A percentile compares a stretch with the other conserved stretches of the same genome.
These are phyloP conservation scores for Fringilla coelebs DNA, from an alignment of 2,797 vertebrate genomes.

Conservation along the genomic window DNA sequence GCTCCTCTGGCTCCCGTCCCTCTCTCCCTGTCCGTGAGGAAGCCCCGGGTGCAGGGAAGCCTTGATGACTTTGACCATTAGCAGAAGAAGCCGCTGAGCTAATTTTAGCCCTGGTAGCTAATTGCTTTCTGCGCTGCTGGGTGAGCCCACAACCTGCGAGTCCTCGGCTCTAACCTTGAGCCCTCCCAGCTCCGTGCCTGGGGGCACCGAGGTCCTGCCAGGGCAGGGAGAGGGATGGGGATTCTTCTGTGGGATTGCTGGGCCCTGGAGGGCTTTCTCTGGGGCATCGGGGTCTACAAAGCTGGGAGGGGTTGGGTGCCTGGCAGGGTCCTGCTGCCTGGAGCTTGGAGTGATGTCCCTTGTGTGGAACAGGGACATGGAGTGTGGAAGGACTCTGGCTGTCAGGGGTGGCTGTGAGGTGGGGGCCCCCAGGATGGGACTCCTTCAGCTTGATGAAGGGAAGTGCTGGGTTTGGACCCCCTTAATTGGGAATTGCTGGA, in stretches of 20 bases:
- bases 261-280: neutral
- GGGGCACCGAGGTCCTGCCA: accelerated
- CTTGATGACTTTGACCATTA: conserved; percentile 59
- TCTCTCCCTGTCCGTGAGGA: neutral
- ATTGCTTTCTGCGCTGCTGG: conserved; percentile 50
- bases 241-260: accelerated
- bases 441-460: neutral
- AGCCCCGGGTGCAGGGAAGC: neutral
- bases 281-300: accelerated
- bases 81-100: conserved; percentile 54
- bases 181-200: neutral
- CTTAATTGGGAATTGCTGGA: neutral
- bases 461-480: neutral
- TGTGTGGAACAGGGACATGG: accelerated
- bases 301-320: neutral
- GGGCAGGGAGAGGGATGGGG: accelerated
- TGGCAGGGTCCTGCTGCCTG: neutral
- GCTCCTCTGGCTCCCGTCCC: neutral
- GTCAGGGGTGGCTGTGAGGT: neutral
- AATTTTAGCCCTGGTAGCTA: conserved; percentile 58
- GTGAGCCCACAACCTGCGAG: neutral
- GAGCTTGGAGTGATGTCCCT: accelerated
- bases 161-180: conserved; percentile 48
- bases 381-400: neutral
- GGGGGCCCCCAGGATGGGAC: neutral